Evolutionary conservation across 1,140 invertebrate genomes (phyloP), one percentile per base, ranked within the genome.

Genomic region (Drepana arcuata): DNA sequence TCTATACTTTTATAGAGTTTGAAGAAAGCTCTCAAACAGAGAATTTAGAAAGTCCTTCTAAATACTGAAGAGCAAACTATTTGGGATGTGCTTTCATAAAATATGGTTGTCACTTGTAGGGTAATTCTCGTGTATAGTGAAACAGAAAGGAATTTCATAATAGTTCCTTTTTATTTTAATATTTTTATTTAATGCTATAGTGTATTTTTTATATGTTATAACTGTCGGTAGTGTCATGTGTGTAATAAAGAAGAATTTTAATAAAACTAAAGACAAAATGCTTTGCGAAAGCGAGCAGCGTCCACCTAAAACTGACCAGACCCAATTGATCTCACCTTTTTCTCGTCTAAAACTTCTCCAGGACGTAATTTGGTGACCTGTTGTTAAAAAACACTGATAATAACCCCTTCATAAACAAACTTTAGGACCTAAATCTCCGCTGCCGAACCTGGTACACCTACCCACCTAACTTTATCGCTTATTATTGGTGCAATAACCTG

Each of bases 291-390:
- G 74, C 78, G 65, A 82, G 67, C 64, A 74, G 66, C 74, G 65
- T 70, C 74, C 73, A 73, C 70, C 71, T 82, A 75, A 69, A 78
- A 70, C 41, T 60, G 70, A 66, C 64, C 69, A 77, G 73, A 72
- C 61, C 70, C 72, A 78, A 66, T 63, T 62, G 59, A 66, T 75
- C 92, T 95, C 93, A 96, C 94, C 93, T 94, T 94, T 88, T 90
- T 92, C 72, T 96, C 93, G 85, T 95, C 93, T 85, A 93, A 72
- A 83, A 96, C 92, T 89, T 95, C 94, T 74, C 94, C 94, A 48
- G 94, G 94, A 60, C 94, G 92, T 83, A 95, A 92, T 90, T 95
- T 95, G 63, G 62, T 81, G 74, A 79, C 78, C 73, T 80, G 75
- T 79, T 78, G 61, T 74, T 71, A 77, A 82, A 78, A 78, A 78